Evolutionary conservation across 2,113 vertebrate species (phyloP).

Genomic region (Microtus oregoni): DNA sequence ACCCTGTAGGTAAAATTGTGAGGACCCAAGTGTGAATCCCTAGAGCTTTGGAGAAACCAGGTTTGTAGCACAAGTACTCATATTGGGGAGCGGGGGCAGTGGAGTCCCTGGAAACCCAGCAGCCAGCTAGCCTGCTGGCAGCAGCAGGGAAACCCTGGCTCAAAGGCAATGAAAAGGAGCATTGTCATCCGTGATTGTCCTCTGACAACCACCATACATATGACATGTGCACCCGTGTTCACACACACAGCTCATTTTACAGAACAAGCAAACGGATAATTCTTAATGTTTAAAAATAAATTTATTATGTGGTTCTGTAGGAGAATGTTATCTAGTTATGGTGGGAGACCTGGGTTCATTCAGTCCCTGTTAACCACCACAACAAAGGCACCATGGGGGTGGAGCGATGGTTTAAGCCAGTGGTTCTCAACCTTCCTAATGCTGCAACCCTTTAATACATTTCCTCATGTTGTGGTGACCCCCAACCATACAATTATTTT

Average conservation of each 20-base stretch:
- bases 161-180: background rate
- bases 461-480: background rate
- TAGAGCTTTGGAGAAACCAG: background rate
- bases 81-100: too few species aligned
- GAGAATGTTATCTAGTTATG: background rate
- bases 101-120: background rate
- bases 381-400: background rate
- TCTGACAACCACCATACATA: background rate
- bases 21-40: background rate
- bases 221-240: background rate
- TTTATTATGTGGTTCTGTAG: background rate
- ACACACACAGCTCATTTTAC: background rate
- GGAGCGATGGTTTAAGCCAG: background rate
- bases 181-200: too few species aligned
- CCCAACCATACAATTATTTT: background rate
- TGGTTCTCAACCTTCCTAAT: background rate
- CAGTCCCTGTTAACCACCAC: background rate
- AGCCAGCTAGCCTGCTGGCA: background rate
- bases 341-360: background rate
- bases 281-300: background rate
- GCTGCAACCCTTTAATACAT: background rate
- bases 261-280: background rate
- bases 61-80: background rate
- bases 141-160: background rate
- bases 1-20: background rate